Percentiles rank a stretch among this genome's conserved stretches.
Evolutionary conservation across 2,113 vertebrate genomes (phyloP).

Genomic region (Hippocampus comes): DNA sequence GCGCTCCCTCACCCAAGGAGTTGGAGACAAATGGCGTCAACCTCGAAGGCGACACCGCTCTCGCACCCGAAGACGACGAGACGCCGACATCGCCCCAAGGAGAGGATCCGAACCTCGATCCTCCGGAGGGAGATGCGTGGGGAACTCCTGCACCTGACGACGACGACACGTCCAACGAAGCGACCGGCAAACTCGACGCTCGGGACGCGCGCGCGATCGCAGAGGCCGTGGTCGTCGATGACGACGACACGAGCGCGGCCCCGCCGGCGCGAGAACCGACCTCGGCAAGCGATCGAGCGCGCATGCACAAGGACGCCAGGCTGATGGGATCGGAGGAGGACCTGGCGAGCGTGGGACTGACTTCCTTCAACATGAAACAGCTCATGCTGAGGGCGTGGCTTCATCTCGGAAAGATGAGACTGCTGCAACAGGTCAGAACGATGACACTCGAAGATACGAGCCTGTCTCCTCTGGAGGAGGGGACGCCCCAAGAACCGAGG

Average conservation of each 20-base stretch:
- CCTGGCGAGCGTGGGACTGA: neutral
- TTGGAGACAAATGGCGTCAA: neutral
- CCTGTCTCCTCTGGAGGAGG: neutral
- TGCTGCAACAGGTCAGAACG: neutral
- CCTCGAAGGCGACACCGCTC: neutral
- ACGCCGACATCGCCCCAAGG: neutral
- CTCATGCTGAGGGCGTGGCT: neutral
- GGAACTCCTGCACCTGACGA: neutral
- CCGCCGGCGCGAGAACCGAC: neutral
- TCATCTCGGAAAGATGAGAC: neutral
- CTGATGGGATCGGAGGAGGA: neutral
- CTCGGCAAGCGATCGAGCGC: neutral
- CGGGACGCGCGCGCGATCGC: no score
- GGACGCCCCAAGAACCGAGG: neutral
- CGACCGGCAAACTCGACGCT: neutral
- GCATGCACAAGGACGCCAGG: neutral
- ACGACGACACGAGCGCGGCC: no score
- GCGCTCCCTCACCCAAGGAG: neutral
- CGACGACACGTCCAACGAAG: neutral
- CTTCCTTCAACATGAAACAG: neutral
- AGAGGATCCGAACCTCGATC: neutral
- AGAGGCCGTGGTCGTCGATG: no score
- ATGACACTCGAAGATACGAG: neutral
- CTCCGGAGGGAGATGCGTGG: neutral
- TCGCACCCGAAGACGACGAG: neutral